Evolutionary conservation across 2,888 invertebrate species (phyloP), one percentile per base, ranked within the genome.

Genomic region (Aphrophora alni): DNA sequence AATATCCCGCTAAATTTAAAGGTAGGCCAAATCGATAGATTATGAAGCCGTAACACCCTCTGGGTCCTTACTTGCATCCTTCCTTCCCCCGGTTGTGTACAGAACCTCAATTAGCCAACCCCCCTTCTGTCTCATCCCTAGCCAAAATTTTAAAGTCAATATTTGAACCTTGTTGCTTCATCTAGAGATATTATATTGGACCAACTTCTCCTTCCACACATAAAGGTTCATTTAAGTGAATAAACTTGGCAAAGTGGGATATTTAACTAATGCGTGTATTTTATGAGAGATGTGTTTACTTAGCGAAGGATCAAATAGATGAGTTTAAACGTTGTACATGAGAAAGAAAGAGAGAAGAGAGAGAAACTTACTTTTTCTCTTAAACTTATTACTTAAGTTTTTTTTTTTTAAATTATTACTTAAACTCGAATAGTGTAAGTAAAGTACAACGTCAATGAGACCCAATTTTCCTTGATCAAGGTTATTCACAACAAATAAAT

Each of bases 201-300:
- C 21, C 59, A 59, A 59, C 59, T 21, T 59, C 33, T 33, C 33
- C 33, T 8, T 33, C 33, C 59, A 59, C 59, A n/a, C n/a, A n/a
- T n/a, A n/a, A n/a, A n/a, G n/a, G n/a, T n/a, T n/a, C n/a, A 59
- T 59, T 59, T 59, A 59, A 59, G 59, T 59, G 59, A 59, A 21
- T 21, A 59, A 59, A 59, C 59, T 59, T 21, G 12, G 21, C 59
- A 59, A n/a, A n/a, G n/a, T 8, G 59, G 59, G 12, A 14, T 21
- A 21, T 44, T 33, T 8, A 33, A 8, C 33, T 3, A 5, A 17
- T 44, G 17, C 12, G 59, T 59, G 1, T 59, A n/a, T n/a, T n/a
- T n/a, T n/a, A n/a, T n/a, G n/a, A 10, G 59, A 10, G 59, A 5
- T 59, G 21, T 59, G 59, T 59, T 59, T 59, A 59, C 14, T 59